Evolutionary conservation across 2,888 invertebrate genomes (phyloP).

Genomic region (Morpho achilles): DNA sequence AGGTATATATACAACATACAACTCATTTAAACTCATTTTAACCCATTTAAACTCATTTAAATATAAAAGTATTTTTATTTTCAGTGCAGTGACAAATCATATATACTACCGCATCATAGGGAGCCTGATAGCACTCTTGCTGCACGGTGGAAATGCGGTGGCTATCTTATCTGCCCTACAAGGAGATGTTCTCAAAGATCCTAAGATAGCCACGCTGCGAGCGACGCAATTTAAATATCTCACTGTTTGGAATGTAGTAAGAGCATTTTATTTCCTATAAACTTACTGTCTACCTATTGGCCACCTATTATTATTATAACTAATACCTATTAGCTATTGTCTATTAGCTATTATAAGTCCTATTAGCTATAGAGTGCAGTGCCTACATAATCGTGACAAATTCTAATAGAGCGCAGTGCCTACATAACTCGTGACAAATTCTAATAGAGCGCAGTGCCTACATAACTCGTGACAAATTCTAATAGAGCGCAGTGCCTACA

Average conservation of each 20-base stretch:
- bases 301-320: neutral
- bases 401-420: too few relatives aligned
- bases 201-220: slow-evolving; percentile 33
- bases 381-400: too few relatives aligned
- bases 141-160: slow-evolving; percentile 38
- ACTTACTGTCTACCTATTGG: neutral
- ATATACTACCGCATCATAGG: slow-evolving; percentile 39
- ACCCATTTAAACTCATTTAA: too few relatives aligned
- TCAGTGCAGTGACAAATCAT: slow-evolving; percentile 29
- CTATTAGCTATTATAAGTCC: neutral
- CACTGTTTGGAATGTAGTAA: slow-evolving; percentile 55
- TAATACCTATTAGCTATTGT: neutral
- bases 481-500: neutral
- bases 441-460: neutral
- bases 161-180: slow-evolving; percentile 26
- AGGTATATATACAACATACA: neutral
- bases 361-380: neutral
- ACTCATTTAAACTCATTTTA: neutral
- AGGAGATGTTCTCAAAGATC: slow-evolving; percentile 35
- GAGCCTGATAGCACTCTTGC: slow-evolving; percentile 30
- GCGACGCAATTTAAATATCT: slow-evolving; percentile 39
- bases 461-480: neutral
- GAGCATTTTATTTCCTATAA: slow-evolving; percentile 19
- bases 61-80: slow-evolving; percentile 4
- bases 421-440: too few relatives aligned